Evolutionary conservation across 2,113 vertebrate species (phyloP).

Genomic region (Phalacrocorax aristotelis): DNA sequence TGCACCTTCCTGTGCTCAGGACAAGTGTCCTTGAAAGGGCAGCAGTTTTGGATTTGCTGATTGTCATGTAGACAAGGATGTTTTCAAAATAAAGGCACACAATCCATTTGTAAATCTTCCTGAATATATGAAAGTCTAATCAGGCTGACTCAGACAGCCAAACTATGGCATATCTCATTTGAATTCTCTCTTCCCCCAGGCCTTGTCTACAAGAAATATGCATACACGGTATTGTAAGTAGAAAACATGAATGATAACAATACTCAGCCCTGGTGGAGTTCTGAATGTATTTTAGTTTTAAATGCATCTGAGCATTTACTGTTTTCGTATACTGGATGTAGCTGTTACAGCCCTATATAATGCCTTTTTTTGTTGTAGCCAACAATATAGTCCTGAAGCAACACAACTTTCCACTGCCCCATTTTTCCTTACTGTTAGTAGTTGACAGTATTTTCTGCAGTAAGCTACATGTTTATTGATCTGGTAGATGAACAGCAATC

Average conservation of each 20-base stretch:
- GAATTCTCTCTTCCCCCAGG: constrained; percentile 40
- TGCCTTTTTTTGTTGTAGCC: background rate
- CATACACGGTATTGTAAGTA: background rate
- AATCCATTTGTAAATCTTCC: constrained; percentile 45
- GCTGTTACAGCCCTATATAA: background rate
- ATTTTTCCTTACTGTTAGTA: background rate
- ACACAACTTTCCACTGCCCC: background rate
- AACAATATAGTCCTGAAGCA: background rate
- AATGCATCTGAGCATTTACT: background rate
- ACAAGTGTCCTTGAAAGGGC: constrained; percentile 36
- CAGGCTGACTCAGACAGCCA: constrained; percentile 30
- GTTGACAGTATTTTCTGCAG: background rate
- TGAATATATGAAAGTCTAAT: constrained; percentile 51
- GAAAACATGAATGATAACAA: background rate
- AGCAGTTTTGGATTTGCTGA: constrained; percentile 1
- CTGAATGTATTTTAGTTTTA: constrained; percentile 1
- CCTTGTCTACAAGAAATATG: constrained; percentile 40
- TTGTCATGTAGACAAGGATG: constrained; percentile 31
- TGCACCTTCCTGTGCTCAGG: background rate
- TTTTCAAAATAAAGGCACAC: constrained; percentile 51
- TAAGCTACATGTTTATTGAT: background rate
- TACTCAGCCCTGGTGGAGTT: background rate
- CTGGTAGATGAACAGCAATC: background rate
- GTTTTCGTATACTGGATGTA: background rate
- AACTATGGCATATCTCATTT: constrained; percentile 15